Evolutionary conservation across 92 coral and sea anemone genomes (phyloP).

Genomic region (Heteractis magnifica): DNA sequence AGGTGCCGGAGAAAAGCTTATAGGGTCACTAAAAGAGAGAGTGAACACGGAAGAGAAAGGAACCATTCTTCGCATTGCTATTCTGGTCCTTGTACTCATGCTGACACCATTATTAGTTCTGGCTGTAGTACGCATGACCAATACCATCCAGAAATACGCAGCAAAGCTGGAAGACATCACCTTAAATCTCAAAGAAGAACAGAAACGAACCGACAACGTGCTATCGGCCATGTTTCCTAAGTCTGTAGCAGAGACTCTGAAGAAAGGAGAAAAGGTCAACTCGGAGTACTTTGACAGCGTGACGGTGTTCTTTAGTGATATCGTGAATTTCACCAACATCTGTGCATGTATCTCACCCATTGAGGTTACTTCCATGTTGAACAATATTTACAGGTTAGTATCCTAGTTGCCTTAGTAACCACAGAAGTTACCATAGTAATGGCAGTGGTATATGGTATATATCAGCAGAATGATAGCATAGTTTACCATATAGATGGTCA

Average conservation of each 20-base stretch:
- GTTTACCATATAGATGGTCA: not conserved
- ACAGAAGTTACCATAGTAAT: not conserved
- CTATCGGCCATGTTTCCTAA: conserved; percentile 71
- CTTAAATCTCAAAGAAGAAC: conserved; percentile 56
- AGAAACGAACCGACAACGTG: conserved; percentile 57
- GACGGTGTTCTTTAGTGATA: conserved; percentile 73
- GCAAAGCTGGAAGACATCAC: conserved; percentile 49
- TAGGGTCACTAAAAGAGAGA: not conserved
- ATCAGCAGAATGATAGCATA: not conserved
- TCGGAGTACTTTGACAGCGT: conserved; percentile 63
- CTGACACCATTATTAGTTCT: conserved; percentile 49
- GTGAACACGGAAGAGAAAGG: conserved; percentile 23
- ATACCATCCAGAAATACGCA: conserved; percentile 63
- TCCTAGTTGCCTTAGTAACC: not conserved
- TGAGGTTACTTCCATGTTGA: conserved; percentile 72
- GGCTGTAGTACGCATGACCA: conserved; percentile 49
- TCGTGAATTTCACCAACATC: conserved; percentile 71
- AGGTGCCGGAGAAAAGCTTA: conserved; percentile 35
- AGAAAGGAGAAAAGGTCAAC: conserved; percentile 53
- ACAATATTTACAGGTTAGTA: conserved; percentile 57
- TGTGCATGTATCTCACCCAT: conserved; percentile 74
- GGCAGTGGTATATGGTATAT: not conserved
- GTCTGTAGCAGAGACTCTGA: conserved; percentile 66
- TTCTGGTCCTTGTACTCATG: conserved; percentile 41
- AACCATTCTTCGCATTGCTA: conserved; percentile 13